Conservation (phyloP, 2,113 vertebrate genomes). For the Colistium nudipinnis region DNA sequence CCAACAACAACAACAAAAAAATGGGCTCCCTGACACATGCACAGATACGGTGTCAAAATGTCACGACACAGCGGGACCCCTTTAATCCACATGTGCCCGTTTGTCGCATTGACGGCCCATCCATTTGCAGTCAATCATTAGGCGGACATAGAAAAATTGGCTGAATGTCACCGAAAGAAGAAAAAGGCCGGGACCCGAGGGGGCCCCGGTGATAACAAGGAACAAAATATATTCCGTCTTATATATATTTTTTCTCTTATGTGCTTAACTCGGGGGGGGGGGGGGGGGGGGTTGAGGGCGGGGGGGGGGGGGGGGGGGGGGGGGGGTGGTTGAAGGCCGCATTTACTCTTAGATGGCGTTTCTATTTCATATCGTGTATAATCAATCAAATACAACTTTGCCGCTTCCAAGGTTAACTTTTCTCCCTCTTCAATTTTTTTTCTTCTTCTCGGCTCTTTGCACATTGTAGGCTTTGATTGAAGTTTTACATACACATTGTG, state of each 20-base stretch:
- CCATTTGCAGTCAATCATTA: slow-evolving; percentile 63
- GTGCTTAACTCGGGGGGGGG: background rate
- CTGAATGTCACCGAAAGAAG: slow-evolving; percentile 32
- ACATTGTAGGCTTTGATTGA: background rate
- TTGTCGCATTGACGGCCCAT: slow-evolving; percentile 47
- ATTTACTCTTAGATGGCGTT: background rate
- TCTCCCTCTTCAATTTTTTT: background rate
- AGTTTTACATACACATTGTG: background rate
- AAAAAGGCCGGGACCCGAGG: background rate
- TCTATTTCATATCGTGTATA: background rate
- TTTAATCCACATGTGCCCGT: slow-evolving; percentile 57
- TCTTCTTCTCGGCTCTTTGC: background rate
- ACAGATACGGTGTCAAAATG: slow-evolving; percentile 56
- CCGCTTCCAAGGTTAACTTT: slow-evolving; percentile 7
- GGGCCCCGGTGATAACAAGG: background rate
- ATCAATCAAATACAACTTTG: background rate
- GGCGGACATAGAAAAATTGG: slow-evolving; percentile 25
- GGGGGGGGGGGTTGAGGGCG: too few relatives aligned
- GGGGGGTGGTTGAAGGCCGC: too few relatives aligned
- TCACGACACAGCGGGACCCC: slow-evolving; percentile 44
- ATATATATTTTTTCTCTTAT: background rate
- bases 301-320: too few relatives aligned
- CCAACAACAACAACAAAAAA: slow-evolving; percentile 48
- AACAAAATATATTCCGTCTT: background rate
- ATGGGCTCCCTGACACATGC: slow-evolving; percentile 45